These are phyloP conservation scores for Goniozus legneri DNA, from an alignment of 1,140 invertebrate genomes.

Conservation along the genomic window DNA sequence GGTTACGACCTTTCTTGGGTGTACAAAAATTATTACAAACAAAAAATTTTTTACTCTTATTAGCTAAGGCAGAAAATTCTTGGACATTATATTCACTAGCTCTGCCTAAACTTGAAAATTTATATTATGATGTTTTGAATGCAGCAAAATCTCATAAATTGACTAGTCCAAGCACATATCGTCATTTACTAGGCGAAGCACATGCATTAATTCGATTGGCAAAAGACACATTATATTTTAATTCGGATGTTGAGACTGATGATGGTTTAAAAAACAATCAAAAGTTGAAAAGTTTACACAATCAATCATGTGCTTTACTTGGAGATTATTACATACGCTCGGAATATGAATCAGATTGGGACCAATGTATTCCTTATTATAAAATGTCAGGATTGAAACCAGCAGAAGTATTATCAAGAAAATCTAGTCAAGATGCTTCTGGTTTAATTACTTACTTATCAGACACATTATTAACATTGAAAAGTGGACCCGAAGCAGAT, in stretches of 20 bases:
- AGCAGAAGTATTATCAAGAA: conserved; percentile 50
- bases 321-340: conserved; percentile 65
- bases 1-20: conserved; percentile 69
- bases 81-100: conserved; percentile 69
- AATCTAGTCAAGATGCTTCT: conserved; percentile 40
- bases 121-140: conserved; percentile 65
- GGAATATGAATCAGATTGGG: conserved; percentile 56
- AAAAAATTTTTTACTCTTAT: conserved; percentile 61
- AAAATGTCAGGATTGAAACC: conserved; percentile 57
- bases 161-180: conserved; percentile 60
- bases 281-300: conserved; percentile 55
- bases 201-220: conserved; percentile 60
- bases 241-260: conserved; percentile 18
- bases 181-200: conserved; percentile 65
- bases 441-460: conserved; percentile 58
- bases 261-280: conserved; percentile 33
- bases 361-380: conserved; percentile 60
- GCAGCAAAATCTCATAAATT: conserved; percentile 63
- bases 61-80: conserved; percentile 61
- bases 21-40: conserved; percentile 64
- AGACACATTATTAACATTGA: conserved; percentile 47
- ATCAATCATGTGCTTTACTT: conserved; percentile 61
- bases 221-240: conserved; percentile 40
- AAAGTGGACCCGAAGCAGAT: conserved; percentile 49
- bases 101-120: conserved; percentile 58